phyloP scores from a whole-genome alignment of 1,140 invertebrate species.

The Nymphalis io region DNA sequence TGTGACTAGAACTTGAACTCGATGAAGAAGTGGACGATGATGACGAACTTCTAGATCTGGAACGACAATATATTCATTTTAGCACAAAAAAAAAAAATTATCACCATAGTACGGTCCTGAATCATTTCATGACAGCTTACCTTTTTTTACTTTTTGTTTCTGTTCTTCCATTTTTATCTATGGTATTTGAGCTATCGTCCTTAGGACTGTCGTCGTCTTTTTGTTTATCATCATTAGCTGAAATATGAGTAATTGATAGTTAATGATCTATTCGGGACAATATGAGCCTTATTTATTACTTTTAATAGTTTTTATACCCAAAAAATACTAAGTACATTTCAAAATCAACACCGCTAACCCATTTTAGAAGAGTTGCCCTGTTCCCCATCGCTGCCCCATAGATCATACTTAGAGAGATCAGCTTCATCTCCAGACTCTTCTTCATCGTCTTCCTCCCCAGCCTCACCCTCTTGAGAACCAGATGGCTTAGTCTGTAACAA shows the following conservation, averaged over 20 bases:
- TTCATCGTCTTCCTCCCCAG: constrained; percentile 61
- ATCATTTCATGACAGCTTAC: constrained; percentile 34
- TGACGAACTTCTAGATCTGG: constrained; percentile 69
- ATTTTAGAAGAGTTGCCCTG: constrained; percentile 61
- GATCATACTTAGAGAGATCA: constrained; percentile 78
- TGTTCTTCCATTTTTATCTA: constrained; percentile 59
- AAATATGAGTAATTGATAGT: not conserved
- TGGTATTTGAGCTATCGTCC: constrained; percentile 37
- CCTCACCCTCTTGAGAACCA: constrained; percentile 47
- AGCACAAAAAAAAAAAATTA: not conserved
- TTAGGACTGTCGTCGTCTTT: constrained; percentile 51
- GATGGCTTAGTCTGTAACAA: constrained; percentile 49
- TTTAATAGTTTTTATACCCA: not conserved
- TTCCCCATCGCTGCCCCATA: constrained; percentile 78
- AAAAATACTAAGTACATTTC: not conserved
- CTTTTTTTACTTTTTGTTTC: constrained; percentile 57
- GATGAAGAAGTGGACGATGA: constrained; percentile 73
- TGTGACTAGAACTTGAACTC: constrained; percentile 74
- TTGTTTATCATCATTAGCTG: constrained; percentile 50
- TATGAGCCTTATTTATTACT: not conserved
- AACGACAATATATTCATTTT: constrained; percentile 21
- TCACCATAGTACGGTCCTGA: not conserved
- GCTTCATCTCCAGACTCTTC: constrained; percentile 78
- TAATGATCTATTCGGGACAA: no score
- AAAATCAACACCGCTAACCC: constrained; percentile 48